Base-by-base conservation (phyloP, 2,888 invertebrate genomes). In the Drosophila monieri region DNA sequence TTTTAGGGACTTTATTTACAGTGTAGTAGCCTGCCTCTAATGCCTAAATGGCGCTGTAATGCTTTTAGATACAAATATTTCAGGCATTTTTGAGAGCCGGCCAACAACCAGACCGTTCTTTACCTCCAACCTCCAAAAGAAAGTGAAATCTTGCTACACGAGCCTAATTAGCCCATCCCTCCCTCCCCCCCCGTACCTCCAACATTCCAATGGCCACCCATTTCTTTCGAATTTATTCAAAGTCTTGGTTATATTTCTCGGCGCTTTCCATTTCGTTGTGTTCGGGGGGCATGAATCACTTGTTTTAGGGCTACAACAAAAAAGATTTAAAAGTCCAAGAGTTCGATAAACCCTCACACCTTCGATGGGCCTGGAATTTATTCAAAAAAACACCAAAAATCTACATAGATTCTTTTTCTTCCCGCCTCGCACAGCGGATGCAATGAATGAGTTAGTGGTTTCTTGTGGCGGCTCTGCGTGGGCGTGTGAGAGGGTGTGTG, bases 11-110 rank as follows among this genome's bases (percentile, higher is more conserved):
- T n/a, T n/a, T n/a, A n/a, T n/a, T n/a, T n/a, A 23, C 21, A 23
- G 21, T 23, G 21, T 23, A 23, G 21, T 5, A 18, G 18, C 18
- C 18, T 18, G 18, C 18, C 18, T 18, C 18, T n/a, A 60, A 54
- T 69, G 69, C 69, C 69, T 61, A 61, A 69, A 69, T 69, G 61
- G 69, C 69, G 69, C 69, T 54, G 43, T 35, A 57, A 57, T 66
- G 18, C 32, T 49, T n/a, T 35, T 15, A 23, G 14, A 53, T 48
- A 14, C 30, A 35, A 47, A 58, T 41, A 23, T 23, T 25, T 57
- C 47, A 57, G 30, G 37, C 56, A 23, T 37, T 47, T 47, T 47
- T 23, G 46, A 27, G 15, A 21, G 23, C 25, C 37, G 44, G 35
- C 47, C 37, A 14, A 56, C 15, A 9, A 43, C 46, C n/a, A 35